These are phyloP conservation scores for Drosophila anceps DNA, from an alignment of 2,888 invertebrate species.

Conservation along the genomic window DNA sequence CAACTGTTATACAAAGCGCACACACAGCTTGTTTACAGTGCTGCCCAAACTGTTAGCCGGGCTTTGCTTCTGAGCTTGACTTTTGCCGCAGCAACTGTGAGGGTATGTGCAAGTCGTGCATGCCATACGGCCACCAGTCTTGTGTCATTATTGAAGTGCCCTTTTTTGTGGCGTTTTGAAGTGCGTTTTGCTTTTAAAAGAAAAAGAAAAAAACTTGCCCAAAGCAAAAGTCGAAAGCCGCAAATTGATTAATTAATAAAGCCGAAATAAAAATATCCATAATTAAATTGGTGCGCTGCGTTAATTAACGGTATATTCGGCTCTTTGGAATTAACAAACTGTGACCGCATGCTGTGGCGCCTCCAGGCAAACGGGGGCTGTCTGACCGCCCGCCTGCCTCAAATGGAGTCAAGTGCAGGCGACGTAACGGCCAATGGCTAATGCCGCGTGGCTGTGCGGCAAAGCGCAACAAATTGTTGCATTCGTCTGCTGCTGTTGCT, in stretches of 20 bases:
- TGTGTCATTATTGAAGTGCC: slow-evolving; percentile 37
- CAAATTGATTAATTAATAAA: slow-evolving; percentile 60
- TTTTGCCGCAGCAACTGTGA: no score
- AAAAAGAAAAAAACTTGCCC: slow-evolving; percentile 24
- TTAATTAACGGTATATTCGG: slow-evolving; percentile 72
- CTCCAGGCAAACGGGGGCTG: slow-evolving; percentile 31
- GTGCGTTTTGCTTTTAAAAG: slow-evolving; percentile 57
- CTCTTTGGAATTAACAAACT: slow-evolving; percentile 68
- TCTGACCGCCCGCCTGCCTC: slow-evolving; percentile 13
- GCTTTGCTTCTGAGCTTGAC: neutral
- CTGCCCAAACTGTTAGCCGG: slow-evolving; percentile 38
- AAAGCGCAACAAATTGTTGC: slow-evolving; percentile 80
- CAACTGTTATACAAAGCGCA: slow-evolving; percentile 63
- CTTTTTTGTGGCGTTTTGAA: slow-evolving; percentile 33
- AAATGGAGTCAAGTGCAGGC: slow-evolving; percentile 76
- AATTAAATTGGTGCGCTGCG: slow-evolving; percentile 64
- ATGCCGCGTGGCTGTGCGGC: slow-evolving; percentile 63
- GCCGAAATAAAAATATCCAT: slow-evolving; percentile 20
- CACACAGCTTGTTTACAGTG: slow-evolving; percentile 69
- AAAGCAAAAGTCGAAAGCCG: slow-evolving; percentile 16
- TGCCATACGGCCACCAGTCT: neutral
- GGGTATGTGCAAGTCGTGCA: slow-evolving; percentile 31
- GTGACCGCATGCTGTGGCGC: slow-evolving; percentile 69
- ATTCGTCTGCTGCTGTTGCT: slow-evolving; percentile 44
- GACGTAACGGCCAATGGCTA: slow-evolving; percentile 56